Evolutionary conservation across 2,888 invertebrate genomes (phyloP), one percentile per base, ranked within the genome.

Genomic region (Cephus spinipes): DNA sequence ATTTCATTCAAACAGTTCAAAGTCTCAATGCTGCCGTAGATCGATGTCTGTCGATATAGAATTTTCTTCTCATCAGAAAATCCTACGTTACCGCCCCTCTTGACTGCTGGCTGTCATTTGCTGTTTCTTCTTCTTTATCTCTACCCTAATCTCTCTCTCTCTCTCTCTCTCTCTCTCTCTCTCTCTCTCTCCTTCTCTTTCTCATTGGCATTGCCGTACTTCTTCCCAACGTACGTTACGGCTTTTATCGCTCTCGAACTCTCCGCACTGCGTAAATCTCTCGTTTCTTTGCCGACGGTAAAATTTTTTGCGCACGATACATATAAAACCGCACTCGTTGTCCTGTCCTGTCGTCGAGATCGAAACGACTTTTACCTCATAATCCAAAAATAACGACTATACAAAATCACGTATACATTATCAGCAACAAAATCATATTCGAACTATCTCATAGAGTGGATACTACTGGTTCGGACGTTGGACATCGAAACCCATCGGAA

Each of bases 101-200:
- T 55, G 23, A 2, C 9, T 23, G 9, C 9, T 55, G 55, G 23
- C 55, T 55, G 15, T 55, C 23, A 55, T 55, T 55, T 23, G 55
- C 23, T 55, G 40, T 55, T 55, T 55, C 15, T 55, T 23, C 6
- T 2, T 55, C 15, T 77, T 71, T 68, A 32, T 73, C 73, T 32
- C 31, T 32, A 32, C 32, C 32, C 32, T 32, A 73, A 34, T 71
- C 74, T 74, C 76, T 73, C 76, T 77, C 34, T 74, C 69, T 75
- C 75, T n/a, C n/a, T n/a, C 78, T 77, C 73, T 34, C 31, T 73
- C 68, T 71, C 79, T 76, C 74, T 68, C n/a, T 36, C 76, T 78
- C 69, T 75, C 71, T n/a, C 75, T 35, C 55, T 30, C 33, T 68
- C 11, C 68, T 30, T 69, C 77, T 79, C 73, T 35, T 76, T 79